Evolutionary conservation across 2,797 vertebrate genomes (phyloP), one percentile per base, ranked within the genome.

Genomic region (Melopsittacus undulatus): DNA sequence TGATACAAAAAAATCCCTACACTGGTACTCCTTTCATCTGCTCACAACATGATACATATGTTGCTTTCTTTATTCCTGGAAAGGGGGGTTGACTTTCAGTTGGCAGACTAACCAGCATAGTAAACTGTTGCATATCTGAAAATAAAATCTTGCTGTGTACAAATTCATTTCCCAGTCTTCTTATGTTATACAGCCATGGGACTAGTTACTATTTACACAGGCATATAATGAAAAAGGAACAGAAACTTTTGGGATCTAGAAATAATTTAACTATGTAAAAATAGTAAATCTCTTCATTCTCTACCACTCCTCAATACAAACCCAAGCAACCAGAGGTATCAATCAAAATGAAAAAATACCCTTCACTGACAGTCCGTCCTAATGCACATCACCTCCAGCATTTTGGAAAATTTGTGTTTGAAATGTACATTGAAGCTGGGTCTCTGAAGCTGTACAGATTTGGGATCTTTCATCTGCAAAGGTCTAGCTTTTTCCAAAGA

Each of bases 371-470:
- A 56, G 17, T 34, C 30, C 21, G 48, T 67, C 36, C 36, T 57
- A 16, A 32, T 13, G n/a, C 9, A 45, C 21, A 48, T 63, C n/a
- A 66, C 42, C 24, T 56, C 67, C 86, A 63, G 21, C 51, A 34
- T 76, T 91, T 84, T 83, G 48, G 72, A 84, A 92, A 79, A 46
- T 21, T 48, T 84, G 36, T 2, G 19, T 80, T 64, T 85, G 76
- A 80, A 90, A 91, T 30, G 10, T 21, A 45, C 18, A 7, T 52
- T 68, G 64, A 74, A 67, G 9, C 15, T 87, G 8, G 2, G 40
- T 76, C 68, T 92, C 56, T 89, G 56, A 93, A 85, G 46, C 30
- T 30, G 10, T 42, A 51, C 14, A 75, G 22, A 81, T 90, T 75
- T 69, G 32, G 45, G 10, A 5, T 43, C 13, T 69, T 89, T 84